Percentiles rank a stretch among this genome's conserved stretches.
phyloP scores from a whole-genome alignment of 2,113 vertebrate genomes.

The Elachura formosa region DNA sequence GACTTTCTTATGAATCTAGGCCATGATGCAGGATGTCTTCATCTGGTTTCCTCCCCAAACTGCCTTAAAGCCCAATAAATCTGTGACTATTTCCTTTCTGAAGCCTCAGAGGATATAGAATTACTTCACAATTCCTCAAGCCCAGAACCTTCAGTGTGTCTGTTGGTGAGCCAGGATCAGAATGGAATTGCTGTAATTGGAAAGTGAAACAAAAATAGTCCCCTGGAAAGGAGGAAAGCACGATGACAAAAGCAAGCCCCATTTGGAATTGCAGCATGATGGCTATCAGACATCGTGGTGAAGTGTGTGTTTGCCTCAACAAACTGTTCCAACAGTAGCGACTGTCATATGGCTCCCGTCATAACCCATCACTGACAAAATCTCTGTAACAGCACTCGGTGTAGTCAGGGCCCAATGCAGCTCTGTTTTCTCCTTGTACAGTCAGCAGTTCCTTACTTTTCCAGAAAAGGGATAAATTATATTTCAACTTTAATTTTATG shows the following conservation, averaged over 20 bases:
- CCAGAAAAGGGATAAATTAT: background rate
- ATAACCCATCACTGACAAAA: background rate
- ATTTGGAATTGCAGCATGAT: background rate
- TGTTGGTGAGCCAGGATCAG: constrained; percentile 35
- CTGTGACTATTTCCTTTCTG: constrained; percentile 48
- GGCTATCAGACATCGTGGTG: background rate
- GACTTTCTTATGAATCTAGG: constrained; percentile 26
- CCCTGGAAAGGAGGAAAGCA: background rate
- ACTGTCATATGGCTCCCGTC: background rate
- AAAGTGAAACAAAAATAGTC: constrained; percentile 18
- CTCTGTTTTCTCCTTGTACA: background rate
- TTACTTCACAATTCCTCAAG: constrained; percentile 41
- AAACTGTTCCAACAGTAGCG: constrained; percentile 9
- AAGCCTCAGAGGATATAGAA: constrained; percentile 46
- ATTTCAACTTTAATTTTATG: background rate
- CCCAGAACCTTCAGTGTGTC: background rate
- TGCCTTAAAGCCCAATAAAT: constrained; percentile 47
- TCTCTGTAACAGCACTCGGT: background rate
- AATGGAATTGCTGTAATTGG: constrained; percentile 12
- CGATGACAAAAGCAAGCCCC: background rate
- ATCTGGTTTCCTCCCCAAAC: constrained; percentile 6
- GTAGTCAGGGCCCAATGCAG: background rate
- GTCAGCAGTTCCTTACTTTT: background rate
- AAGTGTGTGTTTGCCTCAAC: background rate
- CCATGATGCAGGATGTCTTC: constrained; percentile 35